Evolutionary conservation across 1,140 invertebrate species (phyloP), one percentile per base, ranked within the genome.

Genomic region (Pachypsylla venusta): DNA sequence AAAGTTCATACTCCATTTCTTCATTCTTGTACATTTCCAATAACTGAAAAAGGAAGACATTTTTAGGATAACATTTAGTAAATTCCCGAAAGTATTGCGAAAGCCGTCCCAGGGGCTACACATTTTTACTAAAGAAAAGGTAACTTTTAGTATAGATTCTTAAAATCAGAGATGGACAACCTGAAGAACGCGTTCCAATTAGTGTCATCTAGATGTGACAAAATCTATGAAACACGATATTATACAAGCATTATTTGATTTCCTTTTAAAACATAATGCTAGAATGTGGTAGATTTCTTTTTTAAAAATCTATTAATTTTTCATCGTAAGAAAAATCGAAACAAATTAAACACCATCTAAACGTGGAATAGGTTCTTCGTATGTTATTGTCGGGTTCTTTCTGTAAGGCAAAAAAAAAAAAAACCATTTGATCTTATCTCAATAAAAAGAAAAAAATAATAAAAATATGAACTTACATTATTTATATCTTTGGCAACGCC

Each of bases 21-120:
- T 91, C 89, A 75, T 92, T 90, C 74, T 93, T 91, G 77, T 93
- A 93, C 79, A 93, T 85, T 71, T 96, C 91, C 72, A 95, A 81
- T 65, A 92, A 81, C 89, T 94, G 77, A 53, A 80, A 81, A 67
- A 69, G 56, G 28, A 35, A n/a, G 24, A 58, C 48, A 57, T 57
- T 39, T 56, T 56, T 56, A 22, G 25, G n/a, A 13, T 20, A 24
- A 10, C 12, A 10, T 53, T 53, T 53, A 19, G n/a, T n/a, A 20
- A 7, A 53, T 10, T 12, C 16, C 5, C n/a, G 12, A 16, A 24
- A 53, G 20, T n/a, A 53, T 35, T 7, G n/a, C 30, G 7, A n/a
- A 35, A 35, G 7, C n/a, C n/a, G 7, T 35, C 30, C 30, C n/a
- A n/a, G 30, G n/a, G n/a, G 30, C 30, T n/a, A 35, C 30, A 35